Conservation (phyloP, 2,113 vertebrate genomes). For the Rallus limicola region DNA sequence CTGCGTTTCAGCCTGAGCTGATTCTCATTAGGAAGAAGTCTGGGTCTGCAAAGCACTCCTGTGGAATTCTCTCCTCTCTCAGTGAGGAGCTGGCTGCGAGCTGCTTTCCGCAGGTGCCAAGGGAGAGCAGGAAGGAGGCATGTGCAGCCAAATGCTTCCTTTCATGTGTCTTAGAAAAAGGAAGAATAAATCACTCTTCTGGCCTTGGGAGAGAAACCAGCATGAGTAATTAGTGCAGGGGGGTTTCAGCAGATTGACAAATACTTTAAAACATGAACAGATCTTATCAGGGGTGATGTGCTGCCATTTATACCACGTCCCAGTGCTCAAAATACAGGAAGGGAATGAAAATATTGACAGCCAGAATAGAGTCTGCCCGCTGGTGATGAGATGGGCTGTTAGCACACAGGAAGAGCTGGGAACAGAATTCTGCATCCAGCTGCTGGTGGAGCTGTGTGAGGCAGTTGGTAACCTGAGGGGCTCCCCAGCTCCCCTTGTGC, state of each 20-base stretch:
- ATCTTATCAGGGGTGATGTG: background rate
- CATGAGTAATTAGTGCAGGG: background rate
- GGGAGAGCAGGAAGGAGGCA: slow-evolving; percentile 41
- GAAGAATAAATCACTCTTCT: slow-evolving; percentile 7
- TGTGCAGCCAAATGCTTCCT: slow-evolving; percentile 27
- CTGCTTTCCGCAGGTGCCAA: background rate
- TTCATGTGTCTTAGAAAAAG: background rate
- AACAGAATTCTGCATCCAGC: background rate
- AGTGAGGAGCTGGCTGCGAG: background rate
- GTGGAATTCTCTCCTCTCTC: slow-evolving; percentile 1
- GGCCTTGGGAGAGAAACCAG: background rate
- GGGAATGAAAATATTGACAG: background rate
- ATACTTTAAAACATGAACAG: background rate
- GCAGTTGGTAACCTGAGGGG: background rate
- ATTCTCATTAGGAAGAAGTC: background rate
- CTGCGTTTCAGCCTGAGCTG: background rate
- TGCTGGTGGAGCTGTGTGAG: background rate
- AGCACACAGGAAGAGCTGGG: background rate
- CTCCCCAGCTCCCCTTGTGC: background rate
- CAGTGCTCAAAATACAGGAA: background rate
- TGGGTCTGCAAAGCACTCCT: background rate
- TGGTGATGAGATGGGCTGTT: background rate
- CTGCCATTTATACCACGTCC: background rate
- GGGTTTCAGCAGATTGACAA: background rate
- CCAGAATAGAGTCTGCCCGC: background rate